Percentiles rank a stretch among this genome's conserved stretches.
These are phyloP conservation scores for Luidia sarsii DNA, from an alignment of 53 echinoderm and acorn worm species.

Conservation along the genomic window DNA sequence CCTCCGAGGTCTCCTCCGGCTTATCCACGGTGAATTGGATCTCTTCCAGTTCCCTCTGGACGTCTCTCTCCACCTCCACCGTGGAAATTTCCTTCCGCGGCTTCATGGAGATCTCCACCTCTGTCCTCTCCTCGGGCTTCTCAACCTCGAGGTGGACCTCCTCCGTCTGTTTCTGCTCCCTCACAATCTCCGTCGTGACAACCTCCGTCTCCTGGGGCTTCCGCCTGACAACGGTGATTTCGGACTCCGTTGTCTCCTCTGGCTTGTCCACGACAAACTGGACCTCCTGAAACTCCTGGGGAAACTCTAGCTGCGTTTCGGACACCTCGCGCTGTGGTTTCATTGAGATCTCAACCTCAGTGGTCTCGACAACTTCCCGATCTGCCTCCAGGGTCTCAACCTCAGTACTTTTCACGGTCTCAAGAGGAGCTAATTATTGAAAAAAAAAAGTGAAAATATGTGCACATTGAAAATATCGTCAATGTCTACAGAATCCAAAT, in stretches of 20 bases:
- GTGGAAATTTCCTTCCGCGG: conserved; percentile 8
- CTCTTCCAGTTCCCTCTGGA: conserved; percentile 41
- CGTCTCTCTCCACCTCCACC: conserved; percentile 2
- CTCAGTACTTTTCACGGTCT: conserved; percentile 29
- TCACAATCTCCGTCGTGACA: background rate
- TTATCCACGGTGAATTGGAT: conserved; percentile 44
- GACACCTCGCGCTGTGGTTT: conserved; percentile 26
- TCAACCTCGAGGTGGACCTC: conserved; percentile 53
- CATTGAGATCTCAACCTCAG: conserved; percentile 59
- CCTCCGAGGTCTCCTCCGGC: conserved; percentile 40
- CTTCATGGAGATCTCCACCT: conserved; percentile 61
- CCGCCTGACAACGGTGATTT: background rate
- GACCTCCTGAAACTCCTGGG: conserved; percentile 33
- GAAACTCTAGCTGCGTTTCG: conserved; percentile 28
- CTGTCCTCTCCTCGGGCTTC: conserved; percentile 37
- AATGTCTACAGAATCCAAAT: too few species aligned
- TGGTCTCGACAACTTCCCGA: conserved; percentile 55
- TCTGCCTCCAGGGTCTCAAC: conserved; percentile 39
- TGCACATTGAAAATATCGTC: too few species aligned
- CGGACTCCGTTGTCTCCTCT: conserved; percentile 12
- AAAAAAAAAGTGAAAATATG: background rate
- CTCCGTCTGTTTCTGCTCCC: conserved; percentile 18
- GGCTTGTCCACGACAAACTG: conserved; percentile 50
- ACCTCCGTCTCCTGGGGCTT: conserved; percentile 13
- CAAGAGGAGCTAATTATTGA: conserved; percentile 19